Evolutionary conservation across 2,113 vertebrate species (phyloP).

Genomic region (Limnothrissa miodon): DNA sequence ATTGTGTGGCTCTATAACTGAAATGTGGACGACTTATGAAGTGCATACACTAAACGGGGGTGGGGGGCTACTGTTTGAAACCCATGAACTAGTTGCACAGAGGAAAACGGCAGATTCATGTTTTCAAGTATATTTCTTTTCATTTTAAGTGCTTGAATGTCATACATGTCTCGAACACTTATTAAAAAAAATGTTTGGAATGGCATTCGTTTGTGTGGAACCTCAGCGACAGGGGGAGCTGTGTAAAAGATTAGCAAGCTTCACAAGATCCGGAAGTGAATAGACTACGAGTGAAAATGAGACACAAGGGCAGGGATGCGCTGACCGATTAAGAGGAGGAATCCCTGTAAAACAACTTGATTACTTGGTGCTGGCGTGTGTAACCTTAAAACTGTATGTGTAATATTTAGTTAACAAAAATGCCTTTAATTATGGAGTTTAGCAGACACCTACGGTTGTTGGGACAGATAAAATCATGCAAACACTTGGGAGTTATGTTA

Average conservation of each 20-base stretch:
- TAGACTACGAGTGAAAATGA: neutral
- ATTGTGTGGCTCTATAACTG: no score
- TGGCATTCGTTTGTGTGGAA: neutral
- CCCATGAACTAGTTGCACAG: no score
- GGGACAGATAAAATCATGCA: constrained; percentile 53
- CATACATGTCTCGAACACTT: no score
- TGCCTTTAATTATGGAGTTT: constrained; percentile 52
- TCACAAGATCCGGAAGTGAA: neutral
- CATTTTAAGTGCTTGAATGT: no score
- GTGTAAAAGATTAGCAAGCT: neutral
- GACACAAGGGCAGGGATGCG: neutral
- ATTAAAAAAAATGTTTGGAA: no score
- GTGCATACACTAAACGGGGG: no score
- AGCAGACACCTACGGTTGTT: constrained; percentile 46
- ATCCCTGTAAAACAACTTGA: no score
- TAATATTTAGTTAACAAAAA: constrained; percentile 24
- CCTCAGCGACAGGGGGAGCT: neutral
- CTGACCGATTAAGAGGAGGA: no score
- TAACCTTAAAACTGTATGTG: neutral
- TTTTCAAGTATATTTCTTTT: no score
- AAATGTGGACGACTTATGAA: no score
- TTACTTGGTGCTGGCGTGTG: neutral
- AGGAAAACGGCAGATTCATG: no score
- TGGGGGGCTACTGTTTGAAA: no score
- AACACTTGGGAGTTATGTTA: neutral